Percentiles rank a stretch among this genome's conserved stretches.
These are phyloP conservation scores for Scrobipalpa atriplicella DNA, from an alignment of 2,888 invertebrate species.

Conservation along the genomic window DNA sequence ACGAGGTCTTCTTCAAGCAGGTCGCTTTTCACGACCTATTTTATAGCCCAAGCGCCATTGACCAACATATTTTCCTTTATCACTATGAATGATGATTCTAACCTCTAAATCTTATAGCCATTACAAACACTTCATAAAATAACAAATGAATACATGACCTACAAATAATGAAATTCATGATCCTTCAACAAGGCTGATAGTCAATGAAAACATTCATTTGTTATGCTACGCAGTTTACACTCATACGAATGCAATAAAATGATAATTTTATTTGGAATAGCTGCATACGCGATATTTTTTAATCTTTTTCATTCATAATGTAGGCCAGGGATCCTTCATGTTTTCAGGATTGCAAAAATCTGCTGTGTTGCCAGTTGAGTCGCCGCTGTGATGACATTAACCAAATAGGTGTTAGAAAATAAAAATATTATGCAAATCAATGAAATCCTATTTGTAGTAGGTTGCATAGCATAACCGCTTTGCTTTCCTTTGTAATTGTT, in stretches of 20 bases:
- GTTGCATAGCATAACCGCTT: conserved; percentile 3
- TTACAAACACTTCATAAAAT: background rate
- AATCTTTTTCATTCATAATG: conserved; percentile 14
- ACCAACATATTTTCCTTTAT: conserved; percentile 52
- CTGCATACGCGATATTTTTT: background rate
- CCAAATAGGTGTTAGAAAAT: conserved; percentile 21
- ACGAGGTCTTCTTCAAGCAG: conserved; percentile 56
- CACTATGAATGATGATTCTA: conserved; percentile 7
- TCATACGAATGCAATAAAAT: background rate
- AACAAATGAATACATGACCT: conserved; percentile 5
- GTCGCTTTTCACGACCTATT: conserved; percentile 55
- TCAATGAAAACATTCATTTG: conserved; percentile 11
- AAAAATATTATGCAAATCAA: conserved; percentile 23
- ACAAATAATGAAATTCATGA: conserved; percentile 10
- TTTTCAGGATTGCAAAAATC: conserved; percentile 32
- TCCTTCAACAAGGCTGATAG: background rate
- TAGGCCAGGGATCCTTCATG: conserved; percentile 29
- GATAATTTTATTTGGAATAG: background rate
- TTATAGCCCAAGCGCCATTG: conserved; percentile 65
- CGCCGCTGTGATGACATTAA: conserved; percentile 28
- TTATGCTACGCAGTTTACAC: background rate
- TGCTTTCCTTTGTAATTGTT: conserved; percentile 29
- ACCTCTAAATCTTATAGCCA: conserved; percentile 22
- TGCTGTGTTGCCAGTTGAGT: conserved; percentile 26
- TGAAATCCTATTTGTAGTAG: conserved; percentile 2